Evolutionary conservation across 2,888 invertebrate genomes (phyloP), one percentile per base, ranked within the genome.

Genomic region (Hirtodrosophila alboralis): DNA sequence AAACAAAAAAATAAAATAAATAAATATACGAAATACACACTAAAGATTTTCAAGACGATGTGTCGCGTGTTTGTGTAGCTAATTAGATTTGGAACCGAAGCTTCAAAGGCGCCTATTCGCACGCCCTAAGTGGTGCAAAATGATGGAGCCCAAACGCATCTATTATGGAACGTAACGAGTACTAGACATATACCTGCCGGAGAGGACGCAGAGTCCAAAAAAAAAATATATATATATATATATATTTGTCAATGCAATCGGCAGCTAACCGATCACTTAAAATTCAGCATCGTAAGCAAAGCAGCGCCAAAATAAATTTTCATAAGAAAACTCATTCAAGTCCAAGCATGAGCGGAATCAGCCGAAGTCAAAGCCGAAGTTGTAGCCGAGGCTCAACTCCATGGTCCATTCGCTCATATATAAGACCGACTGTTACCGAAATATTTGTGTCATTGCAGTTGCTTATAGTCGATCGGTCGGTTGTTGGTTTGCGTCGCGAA

Each of bases 371-470:
- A 12, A 13, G 41, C 34, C 61, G 52, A 44, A 53, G 12, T 12
- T 49, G 27, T n/a, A 8, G 40, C 5, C 36, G 14, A 33, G 5
- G 43, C 30, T 52, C 18, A 54, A 21, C 41, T 26, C 37, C 33
- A 31, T 26, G 26, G 16, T 5, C 4, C 14, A 7, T 43, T 48
- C 40, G 59, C 56, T 45, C 74, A 83, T 87, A 89, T 89, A 89
- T 90, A 89, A 90, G 88, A 81, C 75, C 76, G 78, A 74, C 74
- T 76, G 79, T 72, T 70, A 72, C 77, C 80, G 72, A 86, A 86
- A 88, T 74, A 67, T 86, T 77, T 72, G 77, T 89, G 89, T 89
- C 90, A 89, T 88, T 89, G 72, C 78, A 86, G 76, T 80, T 75
- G 60, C 66, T 64, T 67, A 58, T 48, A 59, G 66, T 59, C 52